Conservation (phyloP, 2,797 vertebrate genomes). For the Gobionotothen gibberifrons region DNA sequence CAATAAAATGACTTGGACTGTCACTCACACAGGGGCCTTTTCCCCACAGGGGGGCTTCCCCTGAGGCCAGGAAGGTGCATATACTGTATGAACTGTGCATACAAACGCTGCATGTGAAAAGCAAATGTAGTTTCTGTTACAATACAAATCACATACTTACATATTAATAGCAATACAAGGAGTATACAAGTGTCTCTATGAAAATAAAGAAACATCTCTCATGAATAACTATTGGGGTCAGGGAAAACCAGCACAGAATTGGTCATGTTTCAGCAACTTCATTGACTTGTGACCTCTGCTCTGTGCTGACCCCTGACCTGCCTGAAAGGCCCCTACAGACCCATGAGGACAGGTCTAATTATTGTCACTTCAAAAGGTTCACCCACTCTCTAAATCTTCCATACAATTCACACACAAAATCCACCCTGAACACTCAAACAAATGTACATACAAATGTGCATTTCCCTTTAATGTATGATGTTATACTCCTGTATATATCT, state of each 20-base stretch:
- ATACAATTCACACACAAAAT: slow-evolving; percentile 6
- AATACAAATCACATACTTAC: slow-evolving; percentile 15
- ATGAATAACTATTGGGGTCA: slow-evolving; percentile 18
- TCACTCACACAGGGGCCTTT: slow-evolving; percentile 63
- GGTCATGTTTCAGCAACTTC: neutral
- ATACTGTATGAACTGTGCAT: slow-evolving; percentile 23
- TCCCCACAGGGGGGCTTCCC: slow-evolving; percentile 30
- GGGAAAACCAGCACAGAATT: neutral
- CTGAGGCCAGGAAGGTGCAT: slow-evolving; percentile 20
- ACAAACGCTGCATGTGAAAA: slow-evolving; percentile 23
- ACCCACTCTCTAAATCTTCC: slow-evolving; percentile 21
- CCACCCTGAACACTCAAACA: neutral
- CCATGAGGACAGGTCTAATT: slow-evolving; percentile 38
- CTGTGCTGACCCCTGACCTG: slow-evolving; percentile 35
- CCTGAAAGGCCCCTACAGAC: slow-evolving; percentile 31
- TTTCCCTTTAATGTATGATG: slow-evolving; percentile 23
- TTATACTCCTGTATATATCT: neutral
- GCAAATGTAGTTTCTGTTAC: slow-evolving; percentile 10
- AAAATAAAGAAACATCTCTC: slow-evolving; percentile 1
- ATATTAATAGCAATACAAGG: slow-evolving; percentile 16
- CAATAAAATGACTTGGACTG: slow-evolving; percentile 74
- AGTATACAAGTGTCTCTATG: neutral
- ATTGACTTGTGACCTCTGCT: slow-evolving; percentile 37
- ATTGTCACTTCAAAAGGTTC: slow-evolving; percentile 19
- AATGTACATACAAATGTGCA: slow-evolving; percentile 13